Base-by-base conservation (phyloP, 2,888 invertebrate species). In the Diarsia dahlii region DNA sequence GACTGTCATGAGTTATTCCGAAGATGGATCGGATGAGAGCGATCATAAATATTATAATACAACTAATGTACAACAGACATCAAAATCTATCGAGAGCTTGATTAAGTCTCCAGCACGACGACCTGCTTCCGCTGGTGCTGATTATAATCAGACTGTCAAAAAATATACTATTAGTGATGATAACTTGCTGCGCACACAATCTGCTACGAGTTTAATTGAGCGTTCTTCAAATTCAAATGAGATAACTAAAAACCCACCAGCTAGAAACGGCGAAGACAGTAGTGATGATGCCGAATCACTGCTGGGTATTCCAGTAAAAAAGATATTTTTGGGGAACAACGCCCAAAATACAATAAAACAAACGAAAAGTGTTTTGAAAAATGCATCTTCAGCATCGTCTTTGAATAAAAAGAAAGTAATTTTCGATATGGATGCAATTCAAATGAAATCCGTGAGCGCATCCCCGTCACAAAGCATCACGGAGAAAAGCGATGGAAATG, bases 341-440 rank as follows among this genome's bases (percentile, higher is more conserved):
- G 81, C 91, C 63, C 82, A 86, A 72, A 88, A 83, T 80, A 90
- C 52, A 46, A 69, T 85, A 13, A 94, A 94, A 85, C 94, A 93
- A 89, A 95, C 96, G 65, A 97, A 97, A 92, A 95, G 97, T 69
- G 97, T 97, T 50, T 89, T 97, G 54, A 97, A 97, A 93, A 96
- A 95, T 89, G 97, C 95, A 65, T 95, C 97, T 4, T 97, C 97
- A 1, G 94, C 94, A 39, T 97, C 96, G 56, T 97, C 97, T 63
- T 89, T 97, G 46, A 95, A 97, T 45, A 97, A 97, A 87, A 97
- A 97, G 90, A 97, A 97, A 92, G 97, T 97, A 12, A 88, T 97
- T 65, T 97, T 97, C 87, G 97, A 97, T 93, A 95, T 97, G 92
- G 97, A 97, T 86, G 95, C 97, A 6, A 96, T 96, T 87, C 96